phyloP scores from a whole-genome alignment of 2,113 vertebrate genomes.

The Chionodraco myersi region DNA sequence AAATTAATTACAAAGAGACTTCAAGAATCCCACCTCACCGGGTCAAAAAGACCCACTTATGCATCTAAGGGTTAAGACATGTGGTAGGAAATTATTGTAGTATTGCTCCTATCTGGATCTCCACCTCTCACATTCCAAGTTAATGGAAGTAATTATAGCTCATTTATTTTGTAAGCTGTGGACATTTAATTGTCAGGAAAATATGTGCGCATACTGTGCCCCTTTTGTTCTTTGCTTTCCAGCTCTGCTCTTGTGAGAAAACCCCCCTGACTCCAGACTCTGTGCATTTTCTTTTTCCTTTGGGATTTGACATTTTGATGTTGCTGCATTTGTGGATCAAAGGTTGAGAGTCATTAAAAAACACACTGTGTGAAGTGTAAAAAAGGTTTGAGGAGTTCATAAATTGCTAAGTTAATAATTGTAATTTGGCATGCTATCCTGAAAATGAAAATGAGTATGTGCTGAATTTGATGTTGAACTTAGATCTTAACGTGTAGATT shows the following conservation, averaged over 20 bases:
- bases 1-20: too few relatives aligned
- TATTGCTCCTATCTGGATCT: constrained; percentile 8
- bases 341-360: not conserved
- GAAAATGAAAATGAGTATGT: not conserved
- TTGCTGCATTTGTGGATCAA: constrained; percentile 2
- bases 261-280: not conserved
- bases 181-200: constrained; percentile 25
- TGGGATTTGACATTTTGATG: not conserved
- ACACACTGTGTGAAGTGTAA: not conserved
- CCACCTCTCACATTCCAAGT: constrained; percentile 7
- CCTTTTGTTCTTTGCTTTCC: not conserved
- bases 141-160: constrained; percentile 19
- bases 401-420: not conserved
- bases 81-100: not conserved
- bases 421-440: not conserved
- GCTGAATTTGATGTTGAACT: not conserved
- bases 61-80: too few relatives aligned
- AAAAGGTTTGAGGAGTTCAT: not conserved
- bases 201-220: constrained; percentile 21
- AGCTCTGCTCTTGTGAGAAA: constrained; percentile 5
- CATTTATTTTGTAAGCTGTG: not conserved
- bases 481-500: not conserved
- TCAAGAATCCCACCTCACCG: too few relatives aligned
- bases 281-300: not conserved
- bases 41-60: too few relatives aligned